A percentile compares a stretch with the other conserved stretches of the same genome.
phyloP scores from a whole-genome alignment of 2,797 vertebrate genomes.

The Arctocebus calabarensis region DNA sequence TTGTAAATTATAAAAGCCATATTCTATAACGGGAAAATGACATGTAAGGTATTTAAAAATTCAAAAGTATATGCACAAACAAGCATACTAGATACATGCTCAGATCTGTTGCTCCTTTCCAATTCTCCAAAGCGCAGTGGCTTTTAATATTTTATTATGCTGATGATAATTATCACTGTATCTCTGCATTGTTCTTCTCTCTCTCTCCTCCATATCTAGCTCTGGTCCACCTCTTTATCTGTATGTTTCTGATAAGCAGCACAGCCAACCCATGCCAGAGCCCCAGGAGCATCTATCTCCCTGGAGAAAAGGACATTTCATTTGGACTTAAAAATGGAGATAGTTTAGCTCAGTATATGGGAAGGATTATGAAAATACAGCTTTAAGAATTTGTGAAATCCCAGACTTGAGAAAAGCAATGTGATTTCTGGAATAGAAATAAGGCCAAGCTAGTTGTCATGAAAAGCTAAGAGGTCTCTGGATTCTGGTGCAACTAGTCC shows the following conservation, averaged over 20 bases:
- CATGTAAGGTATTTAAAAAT: background rate
- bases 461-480: background rate
- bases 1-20: background rate
- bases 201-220: background rate
- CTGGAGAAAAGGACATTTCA: background rate
- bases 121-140: background rate
- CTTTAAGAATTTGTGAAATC: background rate
- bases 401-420: background rate
- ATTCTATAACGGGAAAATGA: background rate
- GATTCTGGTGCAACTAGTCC: background rate
- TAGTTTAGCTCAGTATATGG: background rate
- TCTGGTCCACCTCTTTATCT: background rate
- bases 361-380: background rate
- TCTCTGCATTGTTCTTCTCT: background rate
- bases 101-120: background rate
- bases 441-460: background rate
- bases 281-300: background rate
- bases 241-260: background rate
- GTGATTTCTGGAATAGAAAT: background rate
- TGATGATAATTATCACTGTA: background rate
- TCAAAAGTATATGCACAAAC: background rate
- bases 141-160: background rate
- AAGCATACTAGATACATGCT: background rate
- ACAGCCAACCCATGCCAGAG: background rate
- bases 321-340: background rate